Percentiles rank a stretch among this genome's conserved stretches.
Conservation (phyloP, 2,113 vertebrate species). For the Trinectes maculatus region DNA sequence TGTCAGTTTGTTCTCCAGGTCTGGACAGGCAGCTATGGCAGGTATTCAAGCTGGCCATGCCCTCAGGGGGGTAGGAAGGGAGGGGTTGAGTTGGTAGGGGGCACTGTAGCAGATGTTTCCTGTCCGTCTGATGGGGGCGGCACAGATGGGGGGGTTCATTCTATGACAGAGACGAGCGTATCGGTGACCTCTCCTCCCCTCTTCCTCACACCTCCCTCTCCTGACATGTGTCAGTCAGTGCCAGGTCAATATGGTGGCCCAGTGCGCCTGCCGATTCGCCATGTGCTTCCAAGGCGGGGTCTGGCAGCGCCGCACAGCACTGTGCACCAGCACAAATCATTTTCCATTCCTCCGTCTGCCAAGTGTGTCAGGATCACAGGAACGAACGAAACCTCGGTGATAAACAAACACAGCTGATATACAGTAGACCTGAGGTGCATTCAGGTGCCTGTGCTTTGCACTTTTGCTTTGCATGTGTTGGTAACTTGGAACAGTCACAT, state of each 20-base stretch:
- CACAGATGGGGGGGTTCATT: constrained; percentile 1
- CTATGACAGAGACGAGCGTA: constrained; percentile 49
- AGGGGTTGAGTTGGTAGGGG: constrained; percentile 21
- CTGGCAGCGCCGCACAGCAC: constrained; percentile 39
- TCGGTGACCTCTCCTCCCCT: constrained; percentile 58
- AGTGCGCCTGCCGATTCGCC: constrained; percentile 62
- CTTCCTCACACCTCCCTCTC: constrained; percentile 60
- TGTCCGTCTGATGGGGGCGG: constrained; percentile 9
- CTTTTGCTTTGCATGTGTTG: constrained; percentile 3
- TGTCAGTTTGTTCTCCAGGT: constrained; percentile 34
- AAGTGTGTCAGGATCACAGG: constrained; percentile 46
- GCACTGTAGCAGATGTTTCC: constrained; percentile 66
- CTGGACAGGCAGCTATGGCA: constrained; percentile 48
- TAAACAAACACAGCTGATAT: constrained; percentile 49
- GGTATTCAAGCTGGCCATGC: constrained; percentile 42
- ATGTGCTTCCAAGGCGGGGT: constrained; percentile 72
- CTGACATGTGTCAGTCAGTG: constrained; percentile 76
- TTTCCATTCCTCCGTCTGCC: constrained; percentile 61
- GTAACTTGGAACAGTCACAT: constrained; percentile 23
- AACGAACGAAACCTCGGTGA: constrained; percentile 53
- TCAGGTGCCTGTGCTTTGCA: background rate
- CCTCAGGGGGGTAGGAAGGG: constrained; percentile 30
- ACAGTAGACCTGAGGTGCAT: constrained; percentile 17
- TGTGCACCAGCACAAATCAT: constrained; percentile 34
- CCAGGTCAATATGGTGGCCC: constrained; percentile 74